Evolutionary conservation across 2,797 vertebrate genomes (phyloP), one percentile per base, ranked within the genome.

Genomic region (Spea hammondii): DNA sequence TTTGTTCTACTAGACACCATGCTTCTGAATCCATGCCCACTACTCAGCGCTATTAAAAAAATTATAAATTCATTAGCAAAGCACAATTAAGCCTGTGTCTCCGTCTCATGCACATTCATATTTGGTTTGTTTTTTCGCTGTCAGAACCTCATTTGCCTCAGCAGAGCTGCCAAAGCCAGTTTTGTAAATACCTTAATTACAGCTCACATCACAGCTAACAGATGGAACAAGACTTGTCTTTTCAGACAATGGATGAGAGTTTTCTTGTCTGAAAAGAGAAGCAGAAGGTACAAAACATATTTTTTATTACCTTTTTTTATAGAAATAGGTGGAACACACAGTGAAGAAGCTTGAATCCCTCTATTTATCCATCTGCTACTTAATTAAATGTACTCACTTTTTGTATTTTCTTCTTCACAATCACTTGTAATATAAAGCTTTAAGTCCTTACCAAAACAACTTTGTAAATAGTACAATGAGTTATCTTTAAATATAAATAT

Each of bases 61-160:
- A 83, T 83, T 83, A 76, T 84, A 85, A 83, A 84, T 85, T 85
- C 84, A 85, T 86, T 84, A 85, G 80, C 80, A 70, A 84, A 79
- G 78, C 84, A 84, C 83, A 86, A 86, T 85, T 82, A 86, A 84
- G 82, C 75, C 71, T 83, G 65, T 86, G 83, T 83, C 74, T 83
- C 79, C 79, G 77, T 80, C 71, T 53, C 47, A 74, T 70, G 69
- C 67, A 65, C 78, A 82, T 83, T 83, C 83, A 83, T 75, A 70
- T 79, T 66, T 62, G 76, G 79, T 73, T 59, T 85, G 84, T 86
- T 81, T 66, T 79, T 74, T 62, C 59, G 69, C 71, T 67, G 57
- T 74, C 57, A 82, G 72, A 44, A 59, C 74, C 82, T 49, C 77
- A 14, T 85, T 85, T 80, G 80, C 82, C 67, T 85, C 72, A 70